phyloP scores from a whole-genome alignment of 1,140 invertebrate species.

The Apis cerana region DNA sequence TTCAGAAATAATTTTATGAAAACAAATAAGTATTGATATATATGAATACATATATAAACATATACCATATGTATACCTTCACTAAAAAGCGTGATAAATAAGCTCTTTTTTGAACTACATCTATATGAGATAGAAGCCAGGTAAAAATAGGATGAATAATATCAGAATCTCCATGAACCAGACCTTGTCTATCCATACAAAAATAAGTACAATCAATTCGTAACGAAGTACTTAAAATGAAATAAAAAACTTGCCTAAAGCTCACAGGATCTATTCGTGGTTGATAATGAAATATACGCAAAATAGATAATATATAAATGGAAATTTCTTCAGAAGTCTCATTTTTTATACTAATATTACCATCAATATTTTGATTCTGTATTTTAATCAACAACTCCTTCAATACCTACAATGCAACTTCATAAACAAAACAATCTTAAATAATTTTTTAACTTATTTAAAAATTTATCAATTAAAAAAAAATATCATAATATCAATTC shows the following conservation, averaged over 20 bases:
- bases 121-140: constrained; percentile 88
- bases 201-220: constrained; percentile 18
- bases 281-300: constrained; percentile 87
- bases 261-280: constrained; percentile 82
- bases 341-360: constrained; percentile 83
- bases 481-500: neutral
- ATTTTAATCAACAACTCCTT: constrained; percentile 86
- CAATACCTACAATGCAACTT: constrained; percentile 80
- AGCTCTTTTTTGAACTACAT: constrained; percentile 89
- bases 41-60: neutral
- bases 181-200: constrained; percentile 84
- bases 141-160: constrained; percentile 89
- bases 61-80: constrained; percentile 81
- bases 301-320: constrained; percentile 83
- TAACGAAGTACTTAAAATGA: constrained; percentile 10
- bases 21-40: too few relatives aligned
- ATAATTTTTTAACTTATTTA: neutral
- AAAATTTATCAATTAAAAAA: neutral
- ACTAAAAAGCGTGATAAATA: constrained; percentile 90
- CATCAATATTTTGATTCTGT: constrained; percentile 81
- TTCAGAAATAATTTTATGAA: neutral
- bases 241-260: constrained; percentile 68
- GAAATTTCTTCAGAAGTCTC: constrained; percentile 85
- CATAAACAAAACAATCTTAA: constrained; percentile 24
- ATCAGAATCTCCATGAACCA: constrained; percentile 88